These are phyloP conservation scores for Oceanites oceanicus DNA, from an alignment of 2,113 vertebrate genomes.

Conservation along the genomic window DNA sequence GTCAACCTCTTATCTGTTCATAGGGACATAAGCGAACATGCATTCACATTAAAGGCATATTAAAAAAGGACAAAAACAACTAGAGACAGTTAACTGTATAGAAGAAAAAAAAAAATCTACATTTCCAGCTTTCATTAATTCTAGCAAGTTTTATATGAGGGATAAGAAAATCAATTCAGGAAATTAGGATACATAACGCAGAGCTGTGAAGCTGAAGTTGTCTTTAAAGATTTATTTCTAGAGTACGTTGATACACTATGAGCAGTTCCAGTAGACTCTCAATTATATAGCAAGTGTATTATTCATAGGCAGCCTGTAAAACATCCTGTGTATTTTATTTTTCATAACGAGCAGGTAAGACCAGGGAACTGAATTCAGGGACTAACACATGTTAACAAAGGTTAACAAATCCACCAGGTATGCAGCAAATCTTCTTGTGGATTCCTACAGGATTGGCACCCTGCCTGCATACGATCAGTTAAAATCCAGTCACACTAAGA, in stretches of 20 bases:
- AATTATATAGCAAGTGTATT: background rate
- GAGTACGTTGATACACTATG: background rate
- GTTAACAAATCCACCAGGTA: background rate
- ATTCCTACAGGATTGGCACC: fast-evolving
- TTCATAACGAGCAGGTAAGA: conserved; percentile 7
- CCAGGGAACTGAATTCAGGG: background rate
- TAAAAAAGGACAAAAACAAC: background rate
- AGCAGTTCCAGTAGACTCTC: background rate
- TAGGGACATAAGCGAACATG: background rate
- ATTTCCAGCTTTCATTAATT: background rate
- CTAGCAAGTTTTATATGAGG: background rate
- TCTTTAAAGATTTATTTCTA: conserved; percentile 37
- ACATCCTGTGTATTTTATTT: background rate
- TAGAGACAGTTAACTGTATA: background rate
- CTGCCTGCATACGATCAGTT: background rate
- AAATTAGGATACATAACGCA: background rate
- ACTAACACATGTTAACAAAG: background rate
- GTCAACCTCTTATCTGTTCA: background rate
- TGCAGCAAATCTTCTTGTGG: background rate
- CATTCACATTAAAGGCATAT: background rate
- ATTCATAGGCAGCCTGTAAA: conserved; percentile 30
- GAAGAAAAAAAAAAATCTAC: background rate
- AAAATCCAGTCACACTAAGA: background rate
- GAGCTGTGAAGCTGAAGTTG: background rate
- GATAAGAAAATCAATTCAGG: background rate